These are phyloP conservation scores for Micrastur ruficollis DNA, from an alignment of 2,797 vertebrate species.

Conservation along the genomic window DNA sequence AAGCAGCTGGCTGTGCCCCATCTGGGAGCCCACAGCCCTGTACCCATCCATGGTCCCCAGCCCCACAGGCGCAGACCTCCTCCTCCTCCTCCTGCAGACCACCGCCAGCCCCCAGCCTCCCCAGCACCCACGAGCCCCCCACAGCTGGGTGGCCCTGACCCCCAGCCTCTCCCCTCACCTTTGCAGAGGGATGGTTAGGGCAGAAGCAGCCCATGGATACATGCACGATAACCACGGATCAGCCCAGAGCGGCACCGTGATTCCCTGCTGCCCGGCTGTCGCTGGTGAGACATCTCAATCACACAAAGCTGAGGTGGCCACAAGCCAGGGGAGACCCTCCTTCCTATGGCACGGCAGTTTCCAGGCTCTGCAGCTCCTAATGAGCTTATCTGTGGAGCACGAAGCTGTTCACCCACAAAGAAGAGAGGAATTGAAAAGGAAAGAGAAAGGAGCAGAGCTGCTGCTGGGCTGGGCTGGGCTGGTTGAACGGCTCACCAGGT, in stretches of 20 bases:
- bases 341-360: background rate
- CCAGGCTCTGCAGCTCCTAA: background rate
- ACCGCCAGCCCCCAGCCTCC: background rate
- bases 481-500: background rate
- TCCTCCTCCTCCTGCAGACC: background rate
- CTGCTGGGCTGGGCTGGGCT: background rate
- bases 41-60: background rate
- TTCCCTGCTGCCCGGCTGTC: background rate
- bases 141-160: rapidly evolving
- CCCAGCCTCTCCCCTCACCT: background rate
- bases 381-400: background rate
- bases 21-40: background rate
- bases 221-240: rapidly evolving
- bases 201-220: background rate
- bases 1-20: background rate
- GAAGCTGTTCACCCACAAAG: background rate
- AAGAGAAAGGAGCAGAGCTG: background rate
- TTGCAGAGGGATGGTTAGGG: background rate
- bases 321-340: background rate
- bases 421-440: background rate
- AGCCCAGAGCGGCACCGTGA: background rate
- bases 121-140: rapidly evolving
- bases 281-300: background rate
- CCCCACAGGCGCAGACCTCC: background rate
- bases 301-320: background rate